Percentiles rank a stretch among this genome's conserved stretches.
Evolutionary conservation across 2,888 invertebrate genomes (phyloP).

Genomic region (Chymomyza fuscimana): DNA sequence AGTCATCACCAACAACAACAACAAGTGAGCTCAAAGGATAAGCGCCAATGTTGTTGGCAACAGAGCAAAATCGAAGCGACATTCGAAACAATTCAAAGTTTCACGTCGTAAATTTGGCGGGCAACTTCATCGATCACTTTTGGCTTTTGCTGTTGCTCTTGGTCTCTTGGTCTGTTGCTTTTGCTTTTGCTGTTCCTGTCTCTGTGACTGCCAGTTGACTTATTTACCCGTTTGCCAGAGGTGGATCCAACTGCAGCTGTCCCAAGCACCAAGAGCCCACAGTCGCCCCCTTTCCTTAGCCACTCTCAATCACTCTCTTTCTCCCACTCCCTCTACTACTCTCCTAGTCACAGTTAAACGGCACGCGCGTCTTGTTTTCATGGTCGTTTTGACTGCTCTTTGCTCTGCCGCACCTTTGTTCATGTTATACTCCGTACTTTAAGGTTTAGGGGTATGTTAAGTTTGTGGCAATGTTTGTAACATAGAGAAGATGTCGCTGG

Average conservation of each 20-base stretch:
- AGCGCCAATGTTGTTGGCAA: slow-evolving; percentile 15
- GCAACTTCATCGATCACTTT: slow-evolving; percentile 79
- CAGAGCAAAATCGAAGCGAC: slow-evolving; percentile 70
- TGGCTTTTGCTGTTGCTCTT: slow-evolving; percentile 25
- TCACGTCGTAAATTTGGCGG: slow-evolving; percentile 78
- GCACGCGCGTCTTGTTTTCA: slow-evolving; percentile 70
- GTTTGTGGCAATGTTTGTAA: too few species aligned
- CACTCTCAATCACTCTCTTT: slow-evolving; percentile 28
- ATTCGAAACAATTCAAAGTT: slow-evolving; percentile 77
- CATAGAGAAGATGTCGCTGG: too few species aligned
- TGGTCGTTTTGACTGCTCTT: slow-evolving; percentile 34
- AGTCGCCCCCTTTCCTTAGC: slow-evolving; percentile 20
- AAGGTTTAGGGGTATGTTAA: too few species aligned
- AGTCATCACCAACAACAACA: background rate
- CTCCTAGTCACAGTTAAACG: slow-evolving; percentile 36
- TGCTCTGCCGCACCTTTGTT: slow-evolving; percentile 11
- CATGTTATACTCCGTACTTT: background rate
- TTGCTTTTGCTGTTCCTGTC: slow-evolving; percentile 24
- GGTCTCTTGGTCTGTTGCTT: slow-evolving; percentile 30
- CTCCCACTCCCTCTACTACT: slow-evolving; percentile 2
- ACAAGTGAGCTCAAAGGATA: background rate
- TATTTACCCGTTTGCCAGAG: slow-evolving; percentile 50
- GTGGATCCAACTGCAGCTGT: slow-evolving; percentile 23
- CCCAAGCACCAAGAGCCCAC: slow-evolving; percentile 9
- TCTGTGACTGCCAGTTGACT: slow-evolving; percentile 53